Evolutionary conservation across 2,888 invertebrate genomes (phyloP), one percentile per base, ranked within the genome.

Genomic region (Ectobius pallidus): DNA sequence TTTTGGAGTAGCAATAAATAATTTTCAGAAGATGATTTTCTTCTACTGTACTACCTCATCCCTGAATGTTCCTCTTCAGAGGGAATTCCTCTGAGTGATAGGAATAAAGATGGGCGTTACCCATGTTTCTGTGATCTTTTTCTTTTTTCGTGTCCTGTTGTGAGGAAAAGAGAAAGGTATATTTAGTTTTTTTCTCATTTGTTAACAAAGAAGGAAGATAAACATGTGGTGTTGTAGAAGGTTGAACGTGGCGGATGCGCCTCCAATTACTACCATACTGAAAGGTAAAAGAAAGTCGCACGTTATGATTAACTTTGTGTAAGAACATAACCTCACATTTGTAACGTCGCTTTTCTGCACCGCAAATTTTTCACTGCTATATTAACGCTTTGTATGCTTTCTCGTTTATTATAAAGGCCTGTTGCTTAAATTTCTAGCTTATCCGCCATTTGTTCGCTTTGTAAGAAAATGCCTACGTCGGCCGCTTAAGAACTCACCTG

Each of bases 261-360:
- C 49, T 20, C 68, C 72, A 20, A 30, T 73, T 20, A 52, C 70
- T 42, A n/a, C 73, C 22, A 70, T 73, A 44, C 70, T 73, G 14
- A 70, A 70, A 73, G 73, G 73, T 73, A 73, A 73, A 71, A n/a
- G 22, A 16, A 49, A n/a, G n/a, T n/a, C n/a, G n/a, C n/a, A n/a
- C n/a, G n/a, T 14, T 34, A 62, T n/a, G 7, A 25, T 16, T n/a
- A 62, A n/a, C n/a, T n/a, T 16, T 7, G 11, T 32, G 22, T 20
- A 3, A 30, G 27, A 20, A 11, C 65, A 2, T n/a, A n/a, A n/a
- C 65, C 9, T 3, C 52, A 20, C n/a, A 22, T 20, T 34, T 20
- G n/a, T 44, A 25, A 7, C 18, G n/a, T 63, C 34, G 63, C 63
- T 65, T 65, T 34, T n/a, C n/a, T 65, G 65, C 69, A 69, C 69